These are phyloP conservation scores for Dendroctonus ponderosae DNA, from an alignment of 1,140 invertebrate genomes.

Conservation along the genomic window DNA sequence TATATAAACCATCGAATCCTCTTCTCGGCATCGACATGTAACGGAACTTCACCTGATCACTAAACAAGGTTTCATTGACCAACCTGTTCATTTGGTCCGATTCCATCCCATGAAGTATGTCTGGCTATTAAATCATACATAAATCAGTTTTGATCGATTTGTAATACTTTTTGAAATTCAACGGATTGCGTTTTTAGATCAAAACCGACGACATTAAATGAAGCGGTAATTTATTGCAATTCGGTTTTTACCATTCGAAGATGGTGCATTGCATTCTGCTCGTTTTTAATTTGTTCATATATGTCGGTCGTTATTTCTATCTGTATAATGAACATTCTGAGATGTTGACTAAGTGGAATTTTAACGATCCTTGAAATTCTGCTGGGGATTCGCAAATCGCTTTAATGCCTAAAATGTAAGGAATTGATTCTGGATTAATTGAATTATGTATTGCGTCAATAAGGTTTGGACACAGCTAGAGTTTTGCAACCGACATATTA, in stretches of 20 bases:
- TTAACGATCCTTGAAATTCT: no score
- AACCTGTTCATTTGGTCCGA: slow-evolving; percentile 20
- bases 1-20: not conserved
- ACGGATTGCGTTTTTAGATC: slow-evolving; percentile 16
- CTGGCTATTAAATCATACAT: slow-evolving; percentile 28
- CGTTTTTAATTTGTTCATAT: slow-evolving; percentile 1
- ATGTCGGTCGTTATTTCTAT: slow-evolving; percentile 2
- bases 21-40: slow-evolving; percentile 2
- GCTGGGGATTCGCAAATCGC: no score
- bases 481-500: no score
- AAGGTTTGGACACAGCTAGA: no score
- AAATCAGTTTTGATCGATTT: slow-evolving; percentile 29
- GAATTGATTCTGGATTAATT: no score
- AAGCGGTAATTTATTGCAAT: slow-evolving; percentile 19
- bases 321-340: slow-evolving; percentile 1
- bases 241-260: not conserved
- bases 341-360: no score
- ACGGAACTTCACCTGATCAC: slow-evolving; percentile 14
- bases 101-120: slow-evolving; percentile 20
- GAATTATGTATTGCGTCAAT: no score
- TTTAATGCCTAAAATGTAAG: no score
- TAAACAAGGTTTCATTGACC: slow-evolving; percentile 4
- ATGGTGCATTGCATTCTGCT: no score
- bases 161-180: slow-evolving; percentile 27
- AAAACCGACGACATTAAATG: slow-evolving; percentile 6